Evolutionary conservation across 2,888 invertebrate genomes (phyloP).

Genomic region (Chironomus tentans): DNA sequence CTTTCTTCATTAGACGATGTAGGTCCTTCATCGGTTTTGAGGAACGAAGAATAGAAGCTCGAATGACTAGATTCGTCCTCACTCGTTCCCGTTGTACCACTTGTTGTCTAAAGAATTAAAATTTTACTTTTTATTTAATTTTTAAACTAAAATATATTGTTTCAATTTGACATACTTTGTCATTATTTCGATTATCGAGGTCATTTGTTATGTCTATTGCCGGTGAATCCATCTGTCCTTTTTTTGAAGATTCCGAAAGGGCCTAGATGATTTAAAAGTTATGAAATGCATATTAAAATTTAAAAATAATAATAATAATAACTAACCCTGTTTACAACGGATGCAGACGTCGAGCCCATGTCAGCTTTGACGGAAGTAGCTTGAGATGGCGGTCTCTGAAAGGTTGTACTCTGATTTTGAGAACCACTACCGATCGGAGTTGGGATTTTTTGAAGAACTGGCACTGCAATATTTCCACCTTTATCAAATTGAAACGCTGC

Average conservation of each 20-base stretch:
- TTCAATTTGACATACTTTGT: background rate
- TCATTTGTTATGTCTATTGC: background rate
- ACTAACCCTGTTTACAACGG: constrained; percentile 6
- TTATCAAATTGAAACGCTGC: constrained; percentile 13
- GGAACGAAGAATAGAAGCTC: constrained; percentile 61
- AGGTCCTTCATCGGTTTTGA: constrained; percentile 53
- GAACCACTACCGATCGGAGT: constrained; percentile 2
- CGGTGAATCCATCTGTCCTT: background rate
- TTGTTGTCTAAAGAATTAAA: constrained; percentile 31
- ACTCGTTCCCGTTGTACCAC: constrained; percentile 38
- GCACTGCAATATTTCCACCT: background rate
- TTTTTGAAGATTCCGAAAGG: constrained; percentile 23
- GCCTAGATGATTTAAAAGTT: background rate
- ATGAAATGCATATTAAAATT: background rate
- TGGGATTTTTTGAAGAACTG: constrained; percentile 1
- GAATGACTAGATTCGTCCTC: constrained; percentile 56
- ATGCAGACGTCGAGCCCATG: constrained; percentile 36
- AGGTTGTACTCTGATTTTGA: background rate
- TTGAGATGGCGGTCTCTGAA: constrained; percentile 34
- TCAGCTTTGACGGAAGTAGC: constrained; percentile 39
- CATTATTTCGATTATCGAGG: background rate
- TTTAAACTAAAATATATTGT: too few species aligned
- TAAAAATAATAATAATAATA: background rate
- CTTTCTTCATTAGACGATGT: constrained; percentile 33
- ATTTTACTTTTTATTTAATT: too few species aligned